Base-by-base conservation (phyloP, 2,797 vertebrate species). In the Ambastaia sidthimunki region DNA sequence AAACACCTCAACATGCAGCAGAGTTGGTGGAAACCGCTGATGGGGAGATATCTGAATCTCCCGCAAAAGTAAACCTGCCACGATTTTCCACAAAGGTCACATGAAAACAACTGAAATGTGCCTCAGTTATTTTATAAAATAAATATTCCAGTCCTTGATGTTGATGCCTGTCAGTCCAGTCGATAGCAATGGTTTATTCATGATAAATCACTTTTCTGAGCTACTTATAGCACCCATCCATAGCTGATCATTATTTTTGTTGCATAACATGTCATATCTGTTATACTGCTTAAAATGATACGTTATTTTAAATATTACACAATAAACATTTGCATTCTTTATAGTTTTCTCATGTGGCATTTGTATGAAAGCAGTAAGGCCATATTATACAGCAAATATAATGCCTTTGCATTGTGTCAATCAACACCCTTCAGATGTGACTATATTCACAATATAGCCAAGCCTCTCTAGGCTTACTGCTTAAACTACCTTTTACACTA, bases 1-100 rank as follows among this genome's bases (percentile, higher is more conserved):
- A 47, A 57, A 28, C 28, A 52, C 73, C 63, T 15, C 3, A 57
- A 54, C 57, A 21, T 59, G 65, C 74, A 57, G 60, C 3, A 16
- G 10, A 65, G 5, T 31, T 71, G n/a, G 21, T 41, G 28, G 34
- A 69, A 37, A 19, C 34, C 47, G 75, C 74, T 77, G 34, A 69
- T 59, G 54, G 52, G 10, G 65, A 69, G 75, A 59, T 57, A 77
- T 68, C 47, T 69, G 75, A 69, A 18, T 25, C 50, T 76, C 37
- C 15, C 55, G 15, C n/a, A 47, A 74, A 23, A 74, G 41, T 10
- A 47, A 74, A 28, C 57, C 71, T 25, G 34, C 57, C 48, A 60
- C 10, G 34, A 73, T 37, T 75, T 75, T 41, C 13, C 34, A 47
- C 71, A 74, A 12, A 7, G 2, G 28, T 54, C 31, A 55, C 23